Base-by-base conservation (phyloP, 2,888 invertebrate species). In the Rhingia rostrata region DNA sequence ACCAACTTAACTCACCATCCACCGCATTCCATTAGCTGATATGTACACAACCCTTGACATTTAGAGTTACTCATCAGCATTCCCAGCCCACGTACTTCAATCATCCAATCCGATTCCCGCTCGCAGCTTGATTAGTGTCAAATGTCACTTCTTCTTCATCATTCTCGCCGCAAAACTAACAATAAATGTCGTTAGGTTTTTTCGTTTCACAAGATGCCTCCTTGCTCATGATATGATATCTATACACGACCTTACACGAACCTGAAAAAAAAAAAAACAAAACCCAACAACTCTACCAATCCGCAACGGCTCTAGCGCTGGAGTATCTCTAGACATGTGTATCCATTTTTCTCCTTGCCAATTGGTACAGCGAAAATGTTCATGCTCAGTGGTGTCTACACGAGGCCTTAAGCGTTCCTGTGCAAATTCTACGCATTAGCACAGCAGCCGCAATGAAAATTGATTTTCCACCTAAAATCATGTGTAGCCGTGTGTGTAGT, bases 371-470 rank as follows among this genome's bases (percentile, higher is more conserved):
- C 6, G 12, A 45, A 61, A 47, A 14, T 10, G n/a, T 49, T 69
- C 47, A 47, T 37, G 56, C 67, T 47, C 61, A 47, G 33, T 39
- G 60, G 33, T 37, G 56, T 54, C 47, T 64, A n/a, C 14, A 22
- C 12, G 4, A 49, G 35, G 39, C 74, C 74, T 9, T 9, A 47
- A 39, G 73, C 64, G 33, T 22, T 53, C 33, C 47, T 37, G 7
- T 45, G 35, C 43, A 43, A 37, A 51, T 37, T 64, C 7, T 7
- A 47, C 39, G 64, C 67, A 45, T 67, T 56, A 43, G 73, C 39
- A 63, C 63, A 63, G 63, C 63, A 64, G 56, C 49, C 22, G 56
- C 39, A 49, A 37, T 6, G 32, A 51, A 74, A 66, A 58, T 51
- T 49, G 56, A 66, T 58, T 64, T 51, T 35, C 41, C 33, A 49